Evolutionary conservation across 2,113 vertebrate genomes (phyloP).

Genomic region (Centrocercus urophasianus): DNA sequence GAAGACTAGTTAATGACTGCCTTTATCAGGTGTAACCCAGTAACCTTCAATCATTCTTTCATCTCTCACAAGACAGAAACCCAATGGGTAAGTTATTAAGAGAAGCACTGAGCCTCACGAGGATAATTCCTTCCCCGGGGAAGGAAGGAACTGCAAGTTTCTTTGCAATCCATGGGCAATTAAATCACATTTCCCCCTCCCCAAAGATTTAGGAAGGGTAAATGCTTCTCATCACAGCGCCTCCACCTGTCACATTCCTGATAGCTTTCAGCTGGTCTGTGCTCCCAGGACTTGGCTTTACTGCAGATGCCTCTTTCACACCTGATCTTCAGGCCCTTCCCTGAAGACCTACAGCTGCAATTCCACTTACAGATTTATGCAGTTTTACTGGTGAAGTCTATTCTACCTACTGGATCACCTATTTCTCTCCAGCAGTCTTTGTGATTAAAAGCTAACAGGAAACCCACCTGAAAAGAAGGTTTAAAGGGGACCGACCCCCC

Average conservation of each 20-base stretch:
- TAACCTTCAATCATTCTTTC: neutral
- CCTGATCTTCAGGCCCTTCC: neutral
- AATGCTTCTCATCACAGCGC: neutral
- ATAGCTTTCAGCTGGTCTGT: neutral
- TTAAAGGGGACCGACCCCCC: neutral
- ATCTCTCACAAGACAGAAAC: constrained; percentile 21
- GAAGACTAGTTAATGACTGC: constrained; percentile 23
- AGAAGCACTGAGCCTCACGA: neutral
- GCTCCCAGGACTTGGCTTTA: neutral
- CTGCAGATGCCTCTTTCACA: neutral
- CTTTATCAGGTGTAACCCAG: constrained; percentile 30
- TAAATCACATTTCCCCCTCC: neutral
- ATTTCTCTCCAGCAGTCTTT: neutral
- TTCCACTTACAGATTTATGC: neutral
- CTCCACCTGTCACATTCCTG: neutral
- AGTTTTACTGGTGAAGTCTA: neutral
- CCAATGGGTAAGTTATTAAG: neutral
- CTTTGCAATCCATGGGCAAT: neutral
- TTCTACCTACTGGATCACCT: neutral
- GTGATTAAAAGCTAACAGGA: neutral
- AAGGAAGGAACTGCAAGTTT: neutral
- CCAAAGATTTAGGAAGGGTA: neutral
- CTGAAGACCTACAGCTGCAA: neutral
- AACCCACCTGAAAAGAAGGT: neutral
- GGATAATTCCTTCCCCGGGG: neutral